Base-by-base conservation (phyloP, 2,888 invertebrate species). In the Hylaea fasciaria region DNA sequence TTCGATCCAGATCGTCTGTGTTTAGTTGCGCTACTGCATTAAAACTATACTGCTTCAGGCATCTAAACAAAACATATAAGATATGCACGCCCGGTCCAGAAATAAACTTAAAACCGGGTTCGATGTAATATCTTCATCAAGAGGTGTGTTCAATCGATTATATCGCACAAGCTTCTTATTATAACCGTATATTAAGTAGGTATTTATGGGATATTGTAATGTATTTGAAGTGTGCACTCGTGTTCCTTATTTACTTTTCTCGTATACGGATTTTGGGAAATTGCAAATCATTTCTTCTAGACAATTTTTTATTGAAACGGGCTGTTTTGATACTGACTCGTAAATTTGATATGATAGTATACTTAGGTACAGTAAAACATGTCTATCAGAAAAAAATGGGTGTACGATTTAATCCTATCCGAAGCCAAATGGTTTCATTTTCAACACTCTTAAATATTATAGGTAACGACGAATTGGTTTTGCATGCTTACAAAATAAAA, bases 121-220 rank as follows among this genome's bases (percentile, higher is more conserved):
- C 76, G 74, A 71, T 70, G 81, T 85, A 87, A 89, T 89, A 89
- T 88, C 89, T 89, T 89, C 86, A 89, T 91, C 86, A 85, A 86
- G 87, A 88, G 88, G 88, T 88, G 88, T 88, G 86, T 83, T 85
- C 86, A 81, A 88, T 89, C 89, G 88, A 89, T 89, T 87, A 86
- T 78, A 78, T 81, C 77, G 80, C 73, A 74, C 47, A 46, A 41
- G 56, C 53, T 64, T 78, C 77, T 78, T 74, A 65, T 71, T 75
- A 71, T 69, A 70, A 68, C 69, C 69, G 65, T 58, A 63, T 73
- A 71, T 64, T 68, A 70, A 69, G 66, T 72, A 62, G 59, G 59
- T 66, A 71, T 65, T 71, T 71, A 70, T 71, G 51, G 56, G 47
- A 62, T 65, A 64, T n/a, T n/a, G n/a, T 65, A 68, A 60, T 62